A percentile compares a stretch with the other conserved stretches of the same genome.
These are phyloP conservation scores for Cyaniris semiargus DNA, from an alignment of 2,888 invertebrate genomes.

Conservation along the genomic window DNA sequence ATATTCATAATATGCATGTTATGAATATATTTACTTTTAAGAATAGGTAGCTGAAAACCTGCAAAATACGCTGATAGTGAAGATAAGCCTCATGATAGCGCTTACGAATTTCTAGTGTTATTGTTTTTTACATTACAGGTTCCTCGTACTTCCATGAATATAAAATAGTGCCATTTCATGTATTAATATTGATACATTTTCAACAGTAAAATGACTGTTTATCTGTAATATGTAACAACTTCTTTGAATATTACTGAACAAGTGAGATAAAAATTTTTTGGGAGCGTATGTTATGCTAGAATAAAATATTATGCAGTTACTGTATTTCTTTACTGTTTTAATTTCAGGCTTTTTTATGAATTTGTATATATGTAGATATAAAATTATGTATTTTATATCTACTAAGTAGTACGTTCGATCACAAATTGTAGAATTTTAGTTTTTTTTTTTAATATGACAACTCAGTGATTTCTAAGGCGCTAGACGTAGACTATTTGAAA, in stretches of 20 bases:
- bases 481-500: neutral
- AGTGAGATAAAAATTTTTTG: no score
- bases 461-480: neutral
- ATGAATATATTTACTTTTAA: neutral
- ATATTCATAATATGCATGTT: neutral
- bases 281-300: no score
- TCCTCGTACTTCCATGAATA: neutral
- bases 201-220: constrained; percentile 34
- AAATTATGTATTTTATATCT: no score
- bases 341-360: no score
- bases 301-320: no score
- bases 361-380: no score
- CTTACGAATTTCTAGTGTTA: neutral
- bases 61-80: neutral
- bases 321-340: no score
- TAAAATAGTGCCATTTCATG: constrained; percentile 36
- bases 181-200: constrained; percentile 36
- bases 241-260: no score
- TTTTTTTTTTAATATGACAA: neutral
- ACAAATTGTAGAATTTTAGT: no score
- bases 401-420: no score
- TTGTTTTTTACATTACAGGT: neutral
- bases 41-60: neutral
- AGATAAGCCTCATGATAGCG: neutral
- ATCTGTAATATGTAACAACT: constrained; percentile 25